Percentiles rank a stretch among this genome's conserved stretches.
Conservation (phyloP, 2,113 vertebrate species). For the Capreolus pygargus region DNA sequence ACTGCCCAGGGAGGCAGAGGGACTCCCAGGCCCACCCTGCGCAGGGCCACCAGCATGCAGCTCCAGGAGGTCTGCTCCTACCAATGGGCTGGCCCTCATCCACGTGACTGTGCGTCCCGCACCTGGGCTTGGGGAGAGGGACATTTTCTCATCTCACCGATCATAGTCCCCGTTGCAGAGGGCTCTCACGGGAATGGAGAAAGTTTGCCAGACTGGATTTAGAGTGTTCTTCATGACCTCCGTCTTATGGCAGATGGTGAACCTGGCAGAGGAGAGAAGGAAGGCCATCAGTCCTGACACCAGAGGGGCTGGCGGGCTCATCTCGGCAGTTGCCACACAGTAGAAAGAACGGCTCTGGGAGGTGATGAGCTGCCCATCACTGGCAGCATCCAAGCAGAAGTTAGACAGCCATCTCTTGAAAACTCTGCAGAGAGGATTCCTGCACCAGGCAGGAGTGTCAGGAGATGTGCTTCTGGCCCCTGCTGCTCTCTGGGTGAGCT, state of each 20-base stretch:
- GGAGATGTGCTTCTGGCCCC: background rate
- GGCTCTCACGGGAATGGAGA: constrained; percentile 91
- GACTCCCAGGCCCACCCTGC: background rate
- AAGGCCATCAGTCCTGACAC: background rate
- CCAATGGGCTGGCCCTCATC: accelerated
- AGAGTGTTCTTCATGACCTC: constrained; percentile 90
- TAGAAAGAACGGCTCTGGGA: background rate
- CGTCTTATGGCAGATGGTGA: constrained; percentile 87
- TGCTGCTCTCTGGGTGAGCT: background rate
- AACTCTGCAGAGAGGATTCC: background rate
- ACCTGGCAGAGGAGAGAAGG: constrained; percentile 66
- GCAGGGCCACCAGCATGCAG: accelerated
- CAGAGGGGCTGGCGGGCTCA: background rate
- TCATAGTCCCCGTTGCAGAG: constrained; percentile 95
- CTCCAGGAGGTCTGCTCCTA: background rate
- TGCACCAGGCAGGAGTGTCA: background rate
- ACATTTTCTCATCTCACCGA: constrained; percentile 78
- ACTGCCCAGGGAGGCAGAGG: background rate
- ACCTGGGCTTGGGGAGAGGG: background rate
- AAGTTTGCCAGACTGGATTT: constrained; percentile 91
- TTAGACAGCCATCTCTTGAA: background rate
- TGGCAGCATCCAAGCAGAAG: background rate
- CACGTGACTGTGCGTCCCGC: accelerated
- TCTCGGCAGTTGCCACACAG: background rate
- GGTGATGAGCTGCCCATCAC: background rate